These are phyloP conservation scores for Anoncus sp. DNA, from an alignment of 2,888 invertebrate species.

Conservation along the genomic window DNA sequence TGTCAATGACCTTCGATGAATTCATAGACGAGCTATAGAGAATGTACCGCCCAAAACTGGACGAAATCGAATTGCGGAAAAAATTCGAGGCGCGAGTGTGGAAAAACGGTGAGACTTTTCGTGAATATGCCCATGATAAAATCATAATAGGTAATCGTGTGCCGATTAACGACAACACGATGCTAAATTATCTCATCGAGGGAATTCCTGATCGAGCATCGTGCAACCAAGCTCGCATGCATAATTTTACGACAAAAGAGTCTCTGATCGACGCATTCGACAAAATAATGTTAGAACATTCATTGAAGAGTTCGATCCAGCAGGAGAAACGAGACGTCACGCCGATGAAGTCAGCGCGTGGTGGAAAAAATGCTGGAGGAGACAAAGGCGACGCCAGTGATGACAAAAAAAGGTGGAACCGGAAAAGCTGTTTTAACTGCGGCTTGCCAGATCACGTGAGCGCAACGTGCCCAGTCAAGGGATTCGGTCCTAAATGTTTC, in stretches of 20 bases:
- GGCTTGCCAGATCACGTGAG: slow-evolving; percentile 37
- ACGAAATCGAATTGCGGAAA: slow-evolving; percentile 39
- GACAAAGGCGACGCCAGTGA: neutral
- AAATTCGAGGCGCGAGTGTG: slow-evolving; percentile 58
- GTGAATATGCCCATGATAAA: slow-evolving; percentile 58
- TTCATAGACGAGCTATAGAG: slow-evolving; percentile 43
- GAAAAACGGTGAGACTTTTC: slow-evolving; percentile 48
- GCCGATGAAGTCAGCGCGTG: neutral
- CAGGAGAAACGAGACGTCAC: neutral
- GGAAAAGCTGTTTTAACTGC: slow-evolving; percentile 38
- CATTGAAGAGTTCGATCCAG: neutral
- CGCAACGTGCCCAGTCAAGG: slow-evolving; percentile 32
- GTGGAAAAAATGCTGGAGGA: slow-evolving; percentile 1
- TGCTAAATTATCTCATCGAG: slow-evolving; percentile 48
- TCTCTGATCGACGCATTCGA: slow-evolving; percentile 38
- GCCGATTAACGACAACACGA: slow-evolving; percentile 25
- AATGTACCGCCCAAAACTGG: slow-evolving; percentile 52
- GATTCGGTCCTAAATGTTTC: slow-evolving; percentile 50
- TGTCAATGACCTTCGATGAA: slow-evolving; percentile 44
- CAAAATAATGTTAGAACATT: slow-evolving; percentile 17
- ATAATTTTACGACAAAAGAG: slow-evolving; percentile 41
- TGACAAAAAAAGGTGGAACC: neutral
- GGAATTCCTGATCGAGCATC: slow-evolving; percentile 47
- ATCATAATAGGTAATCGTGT: slow-evolving; percentile 61
- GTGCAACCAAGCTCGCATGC: slow-evolving; percentile 45